Conservation (phyloP, 2,113 vertebrate genomes). For the Muscicapa adusta region DNA sequence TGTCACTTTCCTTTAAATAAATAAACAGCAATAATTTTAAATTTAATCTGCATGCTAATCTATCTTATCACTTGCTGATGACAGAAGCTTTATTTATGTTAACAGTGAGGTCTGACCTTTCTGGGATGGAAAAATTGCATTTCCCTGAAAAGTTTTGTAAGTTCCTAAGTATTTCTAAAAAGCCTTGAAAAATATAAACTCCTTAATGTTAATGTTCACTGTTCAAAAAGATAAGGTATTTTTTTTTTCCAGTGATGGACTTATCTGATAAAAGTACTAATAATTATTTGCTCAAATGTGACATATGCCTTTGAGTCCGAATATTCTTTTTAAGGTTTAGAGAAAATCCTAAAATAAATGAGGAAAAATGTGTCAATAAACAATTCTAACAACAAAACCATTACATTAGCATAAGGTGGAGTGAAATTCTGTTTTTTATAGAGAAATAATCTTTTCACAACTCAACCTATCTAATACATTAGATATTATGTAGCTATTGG, state of each 20-base stretch:
- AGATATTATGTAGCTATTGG: not conserved
- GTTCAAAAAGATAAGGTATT: not conserved
- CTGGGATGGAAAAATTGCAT: not conserved
- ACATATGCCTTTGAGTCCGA: not conserved
- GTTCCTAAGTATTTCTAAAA: not conserved
- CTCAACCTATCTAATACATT: not conserved
- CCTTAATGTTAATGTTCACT: not conserved
- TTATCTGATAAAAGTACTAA: not conserved
- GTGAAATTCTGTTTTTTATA: not conserved
- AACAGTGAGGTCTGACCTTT: not conserved
- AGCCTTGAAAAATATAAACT: not conserved
- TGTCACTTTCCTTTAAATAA: not conserved
- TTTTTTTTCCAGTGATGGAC: not conserved
- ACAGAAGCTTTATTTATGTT: not conserved
- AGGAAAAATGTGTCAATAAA: not conserved
- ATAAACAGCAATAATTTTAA: not conserved
- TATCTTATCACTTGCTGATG: not conserved
- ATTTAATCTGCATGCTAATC: not conserved
- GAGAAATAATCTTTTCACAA: not conserved
- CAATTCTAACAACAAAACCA: not conserved
- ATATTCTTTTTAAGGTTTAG: not conserved
- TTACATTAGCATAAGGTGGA: not conserved
- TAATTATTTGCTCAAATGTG: not conserved
- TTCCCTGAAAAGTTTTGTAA: not conserved
- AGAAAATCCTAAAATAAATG: not conserved